These are phyloP conservation scores for Anthonomus grandis DNA, from an alignment of 1,140 invertebrate species.

Conservation along the genomic window DNA sequence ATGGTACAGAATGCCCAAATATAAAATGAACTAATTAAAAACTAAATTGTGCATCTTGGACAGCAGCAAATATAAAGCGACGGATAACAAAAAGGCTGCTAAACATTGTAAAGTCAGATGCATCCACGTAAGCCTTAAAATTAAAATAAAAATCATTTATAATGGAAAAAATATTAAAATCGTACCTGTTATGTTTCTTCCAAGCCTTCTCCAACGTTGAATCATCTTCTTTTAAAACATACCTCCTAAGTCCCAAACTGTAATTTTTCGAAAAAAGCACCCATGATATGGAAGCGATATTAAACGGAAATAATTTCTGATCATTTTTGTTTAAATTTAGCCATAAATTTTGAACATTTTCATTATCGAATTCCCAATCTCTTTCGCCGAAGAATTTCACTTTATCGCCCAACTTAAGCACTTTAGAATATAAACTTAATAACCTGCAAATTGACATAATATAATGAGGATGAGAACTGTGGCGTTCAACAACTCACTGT, in stretches of 20 bases:
- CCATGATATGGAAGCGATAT: neutral
- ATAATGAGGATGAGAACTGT: no score
- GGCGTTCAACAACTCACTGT: no score
- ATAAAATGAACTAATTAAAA: no score
- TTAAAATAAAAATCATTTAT: no score
- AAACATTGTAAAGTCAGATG: no score
- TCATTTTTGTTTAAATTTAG: neutral
- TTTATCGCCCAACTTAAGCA: neutral
- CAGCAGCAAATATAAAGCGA: no score
- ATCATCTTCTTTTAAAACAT: neutral
- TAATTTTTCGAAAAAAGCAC: neutral
- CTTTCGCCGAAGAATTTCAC: neutral
- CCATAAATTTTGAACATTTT: neutral
- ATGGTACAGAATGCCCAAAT: no score
- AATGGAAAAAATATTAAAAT: no score
- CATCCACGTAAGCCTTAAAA: no score
- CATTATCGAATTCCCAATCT: slow-evolving; percentile 1
- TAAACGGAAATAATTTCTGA: neutral
- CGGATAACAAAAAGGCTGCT: no score
- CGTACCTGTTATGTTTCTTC: neutral
- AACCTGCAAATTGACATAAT: neutral
- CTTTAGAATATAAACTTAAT: neutral
- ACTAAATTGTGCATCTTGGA: no score
- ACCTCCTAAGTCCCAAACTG: neutral
- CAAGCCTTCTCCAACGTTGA: neutral